Conservation (phyloP, 2,113 vertebrate species). For the Nothoprocta perdicaria region DNA sequence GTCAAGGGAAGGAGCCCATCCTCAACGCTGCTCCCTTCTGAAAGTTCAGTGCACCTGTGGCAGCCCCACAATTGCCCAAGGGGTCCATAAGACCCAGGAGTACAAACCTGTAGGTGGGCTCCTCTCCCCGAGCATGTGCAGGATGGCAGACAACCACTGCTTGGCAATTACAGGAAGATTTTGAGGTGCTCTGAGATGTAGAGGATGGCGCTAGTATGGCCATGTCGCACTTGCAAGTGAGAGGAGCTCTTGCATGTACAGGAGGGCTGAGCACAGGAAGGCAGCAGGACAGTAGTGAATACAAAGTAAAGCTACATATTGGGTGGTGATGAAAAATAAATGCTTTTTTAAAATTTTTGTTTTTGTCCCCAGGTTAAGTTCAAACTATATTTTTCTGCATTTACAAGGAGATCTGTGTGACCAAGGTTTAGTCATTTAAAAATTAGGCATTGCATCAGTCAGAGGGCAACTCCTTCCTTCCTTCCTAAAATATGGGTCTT, state of each 20-base stretch:
- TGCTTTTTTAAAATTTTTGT: background rate
- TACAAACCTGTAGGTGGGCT: background rate
- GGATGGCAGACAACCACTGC: background rate
- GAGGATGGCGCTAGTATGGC: background rate
- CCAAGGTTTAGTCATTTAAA: slow-evolving; percentile 38
- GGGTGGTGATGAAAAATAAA: background rate
- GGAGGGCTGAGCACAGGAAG: background rate
- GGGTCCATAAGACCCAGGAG: background rate
- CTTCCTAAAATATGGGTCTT: slow-evolving; percentile 29
- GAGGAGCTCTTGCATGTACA: background rate
- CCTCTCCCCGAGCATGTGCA: background rate
- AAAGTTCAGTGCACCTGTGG: background rate
- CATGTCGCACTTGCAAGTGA: background rate
- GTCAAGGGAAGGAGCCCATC: background rate
- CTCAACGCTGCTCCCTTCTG: background rate
- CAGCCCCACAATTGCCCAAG: background rate
- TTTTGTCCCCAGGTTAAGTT: no score
- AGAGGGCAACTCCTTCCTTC: slow-evolving; percentile 1
- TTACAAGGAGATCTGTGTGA: slow-evolving; percentile 34
- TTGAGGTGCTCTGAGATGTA: background rate
- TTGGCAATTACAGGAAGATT: background rate
- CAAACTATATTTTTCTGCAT: background rate
- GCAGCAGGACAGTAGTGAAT: background rate
- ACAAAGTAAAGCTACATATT: background rate
- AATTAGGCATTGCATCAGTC: slow-evolving; percentile 23